Percentiles rank a stretch among this genome's conserved stretches.
Evolutionary conservation across 2,888 invertebrate species (phyloP).

Genomic region (Ectobius pallidus): DNA sequence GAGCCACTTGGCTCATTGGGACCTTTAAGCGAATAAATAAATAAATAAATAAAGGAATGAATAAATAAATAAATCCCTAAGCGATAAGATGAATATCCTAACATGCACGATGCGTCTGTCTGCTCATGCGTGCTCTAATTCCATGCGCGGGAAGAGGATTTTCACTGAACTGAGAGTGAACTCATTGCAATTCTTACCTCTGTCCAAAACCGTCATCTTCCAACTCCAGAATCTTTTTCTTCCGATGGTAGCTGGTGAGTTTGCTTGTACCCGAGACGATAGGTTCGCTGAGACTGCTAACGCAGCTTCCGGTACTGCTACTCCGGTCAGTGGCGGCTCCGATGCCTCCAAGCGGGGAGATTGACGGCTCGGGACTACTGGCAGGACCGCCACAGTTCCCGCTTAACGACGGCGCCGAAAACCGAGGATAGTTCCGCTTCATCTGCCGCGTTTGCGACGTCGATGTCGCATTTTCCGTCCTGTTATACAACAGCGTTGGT

Average conservation of each 20-base stretch:
- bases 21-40: too few species aligned
- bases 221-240: constrained; percentile 14
- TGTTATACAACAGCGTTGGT: background rate
- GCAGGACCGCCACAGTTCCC: background rate
- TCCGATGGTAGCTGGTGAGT: constrained; percentile 3
- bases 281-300: constrained; percentile 15
- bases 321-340: constrained; percentile 19
- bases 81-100: too few species aligned
- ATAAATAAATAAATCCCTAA: too few species aligned
- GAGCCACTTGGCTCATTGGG: too few species aligned
- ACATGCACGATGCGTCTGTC: too few species aligned
- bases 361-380: constrained; percentile 25
- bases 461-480: background rate
- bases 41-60: too few species aligned
- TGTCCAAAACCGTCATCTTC: constrained; percentile 15
- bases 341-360: constrained; percentile 13
- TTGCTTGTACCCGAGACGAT: background rate
- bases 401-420: background rate
- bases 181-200: constrained; percentile 19
- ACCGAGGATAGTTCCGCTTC: background rate
- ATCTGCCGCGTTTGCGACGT: background rate
- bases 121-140: too few species aligned
- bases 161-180: too few species aligned
- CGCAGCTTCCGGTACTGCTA: constrained; percentile 20
- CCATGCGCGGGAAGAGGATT: too few species aligned